Evolutionary conservation across 2,113 vertebrate genomes (phyloP).

Genomic region (Otolemur garnettii): DNA sequence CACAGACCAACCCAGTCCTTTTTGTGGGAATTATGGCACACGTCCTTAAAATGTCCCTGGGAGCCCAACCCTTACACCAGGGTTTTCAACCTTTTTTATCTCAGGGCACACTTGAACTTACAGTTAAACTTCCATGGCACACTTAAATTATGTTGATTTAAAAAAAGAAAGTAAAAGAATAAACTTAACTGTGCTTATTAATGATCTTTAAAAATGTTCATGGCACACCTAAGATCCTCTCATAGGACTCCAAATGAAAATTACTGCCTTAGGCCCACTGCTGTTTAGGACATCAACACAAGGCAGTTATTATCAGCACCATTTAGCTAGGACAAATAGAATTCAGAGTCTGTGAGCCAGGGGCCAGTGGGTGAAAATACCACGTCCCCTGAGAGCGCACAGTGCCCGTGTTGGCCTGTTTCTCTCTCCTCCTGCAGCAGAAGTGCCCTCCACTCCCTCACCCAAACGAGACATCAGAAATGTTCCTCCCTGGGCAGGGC

Average conservation of each 20-base stretch:
- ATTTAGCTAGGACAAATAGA: neutral
- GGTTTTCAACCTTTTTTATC: no score
- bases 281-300: neutral
- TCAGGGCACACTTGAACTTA: no score
- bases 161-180: no score
- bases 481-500: neutral
- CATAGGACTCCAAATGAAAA: no score
- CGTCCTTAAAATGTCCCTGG: neutral
- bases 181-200: no score
- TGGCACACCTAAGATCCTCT: no score
- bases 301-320: neutral
- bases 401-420: fast-evolving
- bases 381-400: neutral
- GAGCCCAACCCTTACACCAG: neutral
- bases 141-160: no score
- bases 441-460: neutral
- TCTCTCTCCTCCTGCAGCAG: neutral
- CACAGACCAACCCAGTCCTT: neutral
- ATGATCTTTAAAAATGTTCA: no score
- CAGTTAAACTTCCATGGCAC: no score
- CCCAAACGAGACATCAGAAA: neutral
- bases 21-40: neutral
- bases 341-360: neutral
- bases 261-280: no score
- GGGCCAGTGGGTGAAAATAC: neutral